Base-by-base conservation (phyloP, 2,888 invertebrate species). In the Biston stratarius region DNA sequence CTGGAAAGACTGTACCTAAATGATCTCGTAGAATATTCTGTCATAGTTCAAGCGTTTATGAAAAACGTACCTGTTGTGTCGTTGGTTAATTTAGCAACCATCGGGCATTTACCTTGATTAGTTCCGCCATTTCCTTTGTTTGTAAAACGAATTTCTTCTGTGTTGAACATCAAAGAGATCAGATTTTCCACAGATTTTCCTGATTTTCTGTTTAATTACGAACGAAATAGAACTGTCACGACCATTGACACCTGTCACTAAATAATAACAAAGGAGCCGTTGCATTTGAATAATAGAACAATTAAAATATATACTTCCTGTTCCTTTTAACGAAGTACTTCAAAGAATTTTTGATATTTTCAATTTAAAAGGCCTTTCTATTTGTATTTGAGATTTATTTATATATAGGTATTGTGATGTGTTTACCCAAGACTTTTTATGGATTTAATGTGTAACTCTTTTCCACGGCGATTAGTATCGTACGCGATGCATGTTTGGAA, bases 201-300 rank as follows among this genome's bases (percentile, higher is more conserved):
- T 52, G 64, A 52, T 64, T 65, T 67, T 52, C 44, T 57, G n/a
- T 62, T 62, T 69, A 61, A 71, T 64, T 68, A 53, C 62, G 57
- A 24, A 42, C 42, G 15, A 45, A 68, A 67, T 68, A 57, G 68
- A 66, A 66, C 59, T 68, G 69, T 66, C 69, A 61, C 36, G 9
- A 45, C 49, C 62, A 70, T 70, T 71, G 73, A 66, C 69, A 69
- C 52, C 67, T 69, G 67, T 69, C 67, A 64, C 53, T 57, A 5
- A 24, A 36, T 38, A 45, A 52, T 38, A 56, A 66, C 49, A 65
- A 69, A 58, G 57, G 60, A 61, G 48, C 40, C 42, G 10, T 52
- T 61, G 61, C 42, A 56, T 51, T 53, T 12, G 48, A 14, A 9
- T 8, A 38, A 38, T 0, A 9, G 38, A 38, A 44, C 11, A 5